Conservation (phyloP, 2,888 invertebrate genomes). For the Chymomyza caudatula region DNA sequence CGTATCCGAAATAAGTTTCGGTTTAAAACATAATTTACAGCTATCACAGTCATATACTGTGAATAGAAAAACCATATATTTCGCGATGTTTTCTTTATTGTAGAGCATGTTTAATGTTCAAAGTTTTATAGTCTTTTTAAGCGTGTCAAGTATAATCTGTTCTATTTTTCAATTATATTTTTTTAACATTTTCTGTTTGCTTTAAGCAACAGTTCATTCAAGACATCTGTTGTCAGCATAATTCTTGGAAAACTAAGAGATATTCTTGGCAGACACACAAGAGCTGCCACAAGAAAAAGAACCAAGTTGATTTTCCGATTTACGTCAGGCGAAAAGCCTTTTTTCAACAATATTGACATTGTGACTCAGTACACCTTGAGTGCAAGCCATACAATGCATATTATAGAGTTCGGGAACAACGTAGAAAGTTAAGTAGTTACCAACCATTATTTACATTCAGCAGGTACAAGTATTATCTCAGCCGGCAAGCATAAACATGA, state of each 20-base stretch:
- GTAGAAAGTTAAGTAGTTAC: neutral
- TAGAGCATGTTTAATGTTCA: neutral
- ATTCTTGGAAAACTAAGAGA: neutral
- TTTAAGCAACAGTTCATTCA: neutral
- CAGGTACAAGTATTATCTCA: neutral
- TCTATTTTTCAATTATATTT: neutral
- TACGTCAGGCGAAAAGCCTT: neutral
- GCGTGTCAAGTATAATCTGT: neutral
- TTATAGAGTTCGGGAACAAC: neutral
- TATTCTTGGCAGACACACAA: neutral
- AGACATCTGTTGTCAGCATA: neutral
- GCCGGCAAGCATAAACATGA: neutral
- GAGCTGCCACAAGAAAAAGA: neutral
- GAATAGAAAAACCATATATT: too few species aligned
- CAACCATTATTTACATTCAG: neutral
- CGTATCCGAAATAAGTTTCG: too few species aligned
- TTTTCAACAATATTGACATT: neutral
- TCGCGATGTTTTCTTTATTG: too few species aligned
- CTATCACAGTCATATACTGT: too few species aligned
- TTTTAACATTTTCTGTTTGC: neutral
- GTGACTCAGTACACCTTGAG: neutral
- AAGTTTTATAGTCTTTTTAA: neutral
- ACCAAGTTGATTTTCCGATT: neutral
- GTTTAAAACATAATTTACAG: too few species aligned
- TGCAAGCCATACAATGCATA: neutral